These are phyloP conservation scores for Eristalis tenax DNA, from an alignment of 2,888 invertebrate species.

Conservation along the genomic window DNA sequence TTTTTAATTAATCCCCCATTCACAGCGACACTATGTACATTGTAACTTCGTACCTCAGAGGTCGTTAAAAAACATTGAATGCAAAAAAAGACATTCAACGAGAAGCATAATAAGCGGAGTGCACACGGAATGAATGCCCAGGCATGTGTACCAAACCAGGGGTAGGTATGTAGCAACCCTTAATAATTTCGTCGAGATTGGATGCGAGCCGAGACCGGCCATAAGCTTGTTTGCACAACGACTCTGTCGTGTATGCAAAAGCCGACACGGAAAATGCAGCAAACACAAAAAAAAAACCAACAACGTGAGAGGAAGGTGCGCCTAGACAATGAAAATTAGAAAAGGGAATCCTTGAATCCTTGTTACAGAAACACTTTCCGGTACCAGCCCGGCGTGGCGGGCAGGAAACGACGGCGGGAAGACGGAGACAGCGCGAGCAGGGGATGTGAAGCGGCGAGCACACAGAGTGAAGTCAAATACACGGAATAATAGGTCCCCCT, in stretches of 20 bases:
- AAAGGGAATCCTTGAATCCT: conserved; percentile 16
- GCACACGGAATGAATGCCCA: neutral
- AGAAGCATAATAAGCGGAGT: neutral
- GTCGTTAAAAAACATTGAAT: neutral
- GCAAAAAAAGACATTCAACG: neutral
- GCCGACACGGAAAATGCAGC: neutral
- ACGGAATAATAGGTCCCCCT: conserved; percentile 53
- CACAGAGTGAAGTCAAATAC: conserved; percentile 44
- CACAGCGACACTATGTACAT: neutral
- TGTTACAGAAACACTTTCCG: neutral
- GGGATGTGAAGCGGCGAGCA: no score
- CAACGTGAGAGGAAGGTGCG: neutral
- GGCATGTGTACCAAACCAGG: neutral
- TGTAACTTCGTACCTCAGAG: neutral
- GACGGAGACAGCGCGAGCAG: no score
- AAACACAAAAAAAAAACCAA: neutral
- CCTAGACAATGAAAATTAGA: conserved; percentile 44
- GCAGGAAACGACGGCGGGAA: no score
- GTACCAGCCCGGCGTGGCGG: neutral
- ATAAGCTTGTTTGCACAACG: neutral
- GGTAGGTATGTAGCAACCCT: neutral
- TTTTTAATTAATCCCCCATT: conserved; percentile 11
- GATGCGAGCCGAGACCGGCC: neutral
- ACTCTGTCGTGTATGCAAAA: neutral
- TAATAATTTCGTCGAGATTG: neutral